Base-by-base conservation (phyloP, 2,888 invertebrate genomes). In the Coelogynopora nodosa region DNA sequence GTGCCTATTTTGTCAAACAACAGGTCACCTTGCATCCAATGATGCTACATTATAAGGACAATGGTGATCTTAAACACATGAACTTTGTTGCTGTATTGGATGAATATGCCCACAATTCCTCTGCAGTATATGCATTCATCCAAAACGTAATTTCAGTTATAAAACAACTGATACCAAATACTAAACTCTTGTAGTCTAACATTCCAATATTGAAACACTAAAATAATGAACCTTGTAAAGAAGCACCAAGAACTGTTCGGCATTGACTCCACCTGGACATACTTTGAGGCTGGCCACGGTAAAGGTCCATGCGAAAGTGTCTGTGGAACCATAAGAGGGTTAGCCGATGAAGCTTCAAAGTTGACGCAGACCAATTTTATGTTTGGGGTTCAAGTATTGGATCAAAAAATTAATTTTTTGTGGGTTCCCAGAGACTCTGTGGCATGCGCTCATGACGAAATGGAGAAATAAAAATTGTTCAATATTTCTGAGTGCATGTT, bases 171-270 rank as follows among this genome's bases (percentile, higher is more conserved):
- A 82, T 80, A 26, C 80, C 80, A 27, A 27, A 80, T 29, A 23
- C 87, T n/a, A 86, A 67, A 5, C 26, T 13, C 13, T 86, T 88
- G 18, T 88, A 87, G 87, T 13, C 88, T 88, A 0, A 84, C 88
- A 26, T 88, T 87, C 31, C 89, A 89, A 82, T 89, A 89, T 83
- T 31, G 88, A n/a, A 88, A 88, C 67, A 88, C 86, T 30, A 67
- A 85, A 26, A 88, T 89, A 0, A 88, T 89, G 49, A 31, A 88
- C 26, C 2, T 81, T 5, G 67, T 88, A 10, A 31, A 85, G 18
- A 86, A 88, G 23, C 88, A 89, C 49, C 13, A 80, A 67, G 67
- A 85, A 10, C 10, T 86, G 13, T 85, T 84, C 83, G 87, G 86
- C 0, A 23, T 30, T 0, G 2, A 67, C 0, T 88, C 88, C 0